Evolutionary conservation across 2,113 vertebrate genomes (phyloP).

Genomic region (Brienomyrus longianalis): DNA sequence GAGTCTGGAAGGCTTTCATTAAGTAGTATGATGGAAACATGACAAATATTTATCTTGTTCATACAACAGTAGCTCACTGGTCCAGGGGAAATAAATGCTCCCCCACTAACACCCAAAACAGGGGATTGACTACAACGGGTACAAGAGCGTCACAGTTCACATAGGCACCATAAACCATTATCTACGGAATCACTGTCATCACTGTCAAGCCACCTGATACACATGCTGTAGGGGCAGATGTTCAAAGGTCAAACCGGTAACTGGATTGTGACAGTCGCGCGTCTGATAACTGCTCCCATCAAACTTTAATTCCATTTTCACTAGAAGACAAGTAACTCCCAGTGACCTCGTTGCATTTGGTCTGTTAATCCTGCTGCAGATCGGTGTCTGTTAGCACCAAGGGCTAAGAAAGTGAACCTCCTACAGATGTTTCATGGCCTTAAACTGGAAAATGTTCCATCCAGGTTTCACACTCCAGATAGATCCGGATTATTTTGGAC

Average conservation of each 20-base stretch:
- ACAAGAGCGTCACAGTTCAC: neutral
- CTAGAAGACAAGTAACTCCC: neutral
- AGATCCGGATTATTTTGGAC: neutral
- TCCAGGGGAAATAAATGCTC: neutral
- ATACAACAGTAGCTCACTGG: neutral
- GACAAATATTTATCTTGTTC: neutral
- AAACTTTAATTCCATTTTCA: neutral
- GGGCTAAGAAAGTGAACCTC: neutral
- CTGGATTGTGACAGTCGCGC: neutral
- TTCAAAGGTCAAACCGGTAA: neutral
- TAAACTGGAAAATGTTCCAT: neutral
- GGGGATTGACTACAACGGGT: neutral
- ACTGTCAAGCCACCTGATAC: neutral
- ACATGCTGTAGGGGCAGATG: neutral
- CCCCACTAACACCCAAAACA: neutral
- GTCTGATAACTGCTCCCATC: neutral
- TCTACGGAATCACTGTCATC: neutral
- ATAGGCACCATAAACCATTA: neutral
- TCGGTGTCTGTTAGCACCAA: neutral
- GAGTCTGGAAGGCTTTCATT: neutral
- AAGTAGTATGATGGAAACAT: neutral
- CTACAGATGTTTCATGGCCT: neutral
- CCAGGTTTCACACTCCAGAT: neutral
- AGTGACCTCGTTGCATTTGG: neutral
- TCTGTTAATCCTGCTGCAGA: neutral